Conservation (phyloP, 2,113 vertebrate species). For the Prochilodus magdalenae region DNA sequence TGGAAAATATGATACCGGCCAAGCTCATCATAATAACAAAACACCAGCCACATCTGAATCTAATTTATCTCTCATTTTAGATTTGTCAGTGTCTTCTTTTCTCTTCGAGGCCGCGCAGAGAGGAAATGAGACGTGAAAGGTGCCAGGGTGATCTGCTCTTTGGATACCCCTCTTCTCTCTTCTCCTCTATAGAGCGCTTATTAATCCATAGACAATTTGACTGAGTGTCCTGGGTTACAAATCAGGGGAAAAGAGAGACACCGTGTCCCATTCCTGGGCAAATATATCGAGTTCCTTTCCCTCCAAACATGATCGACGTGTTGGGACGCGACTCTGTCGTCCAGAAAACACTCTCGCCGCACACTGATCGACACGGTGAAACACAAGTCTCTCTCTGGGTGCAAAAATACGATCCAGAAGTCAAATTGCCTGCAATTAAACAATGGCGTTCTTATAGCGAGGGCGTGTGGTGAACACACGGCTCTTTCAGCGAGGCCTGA, state of each 20-base stretch:
- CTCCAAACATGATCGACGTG: constrained; percentile 72
- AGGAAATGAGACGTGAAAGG: constrained; percentile 56
- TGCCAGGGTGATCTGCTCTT: constrained; percentile 45
- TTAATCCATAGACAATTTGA: constrained; percentile 54
- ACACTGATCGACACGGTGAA: constrained; percentile 60
- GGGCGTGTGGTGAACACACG: constrained; percentile 47
- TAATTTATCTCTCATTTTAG: constrained; percentile 59
- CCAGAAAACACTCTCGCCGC: constrained; percentile 48
- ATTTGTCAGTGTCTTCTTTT: constrained; percentile 53
- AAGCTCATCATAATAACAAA: constrained; percentile 61
- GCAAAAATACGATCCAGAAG: constrained; percentile 55
- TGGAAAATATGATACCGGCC: constrained; percentile 58
- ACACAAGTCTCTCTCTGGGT: constrained; percentile 58
- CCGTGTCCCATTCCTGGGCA: constrained; percentile 51
- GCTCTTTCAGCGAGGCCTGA: constrained; percentile 48
- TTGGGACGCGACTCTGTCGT: constrained; percentile 55
- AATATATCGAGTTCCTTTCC: constrained; percentile 58
- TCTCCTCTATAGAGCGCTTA: constrained; percentile 46
- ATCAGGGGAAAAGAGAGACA: background rate
- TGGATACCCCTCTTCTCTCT: constrained; percentile 43
- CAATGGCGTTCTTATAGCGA: constrained; percentile 42
- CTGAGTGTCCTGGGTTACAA: constrained; percentile 36
- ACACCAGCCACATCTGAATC: constrained; percentile 52
- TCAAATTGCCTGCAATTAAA: constrained; percentile 53
- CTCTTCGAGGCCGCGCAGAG: constrained; percentile 39